A percentile compares a stretch with the other conserved stretches of the same genome.
phyloP scores from a whole-genome alignment of 2,113 vertebrate species.

The Columba livia region DNA sequence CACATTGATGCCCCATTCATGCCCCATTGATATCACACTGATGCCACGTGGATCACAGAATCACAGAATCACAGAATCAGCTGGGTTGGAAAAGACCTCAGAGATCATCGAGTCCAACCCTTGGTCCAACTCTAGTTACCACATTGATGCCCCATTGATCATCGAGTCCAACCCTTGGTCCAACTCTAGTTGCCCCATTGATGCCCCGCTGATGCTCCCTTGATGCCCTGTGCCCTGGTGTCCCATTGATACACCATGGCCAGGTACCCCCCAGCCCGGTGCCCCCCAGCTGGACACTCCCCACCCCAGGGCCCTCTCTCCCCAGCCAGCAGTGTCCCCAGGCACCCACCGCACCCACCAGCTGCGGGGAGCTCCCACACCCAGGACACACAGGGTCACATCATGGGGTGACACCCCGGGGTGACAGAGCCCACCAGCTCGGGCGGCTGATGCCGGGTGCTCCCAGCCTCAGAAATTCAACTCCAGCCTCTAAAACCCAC shows the following conservation, averaged over 20 bases:
- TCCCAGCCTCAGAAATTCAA: rapidly evolving
- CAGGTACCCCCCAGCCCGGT: rapidly evolving
- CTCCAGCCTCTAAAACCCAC: not conserved
- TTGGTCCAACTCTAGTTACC: no score
- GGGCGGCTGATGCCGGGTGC: rapidly evolving
- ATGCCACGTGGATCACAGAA: rapidly evolving
- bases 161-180: no score
- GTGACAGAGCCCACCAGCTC: not conserved
- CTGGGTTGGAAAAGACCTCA: no score
- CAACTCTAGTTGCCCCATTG: no score
- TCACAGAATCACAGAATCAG: no score
- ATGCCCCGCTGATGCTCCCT: rapidly evolving
- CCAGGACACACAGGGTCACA: rapidly evolving
- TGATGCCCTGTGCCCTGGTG: no score
- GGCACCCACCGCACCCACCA: rapidly evolving
- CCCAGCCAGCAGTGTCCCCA: no score
- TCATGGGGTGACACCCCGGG: no score
- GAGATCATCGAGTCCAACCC: no score
- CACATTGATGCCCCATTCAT: rapidly evolving
- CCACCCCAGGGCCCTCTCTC: rapidly evolving
- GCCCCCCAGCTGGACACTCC: rapidly evolving
- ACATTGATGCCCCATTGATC: no score
- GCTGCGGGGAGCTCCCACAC: not conserved
- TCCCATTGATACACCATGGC: not conserved
- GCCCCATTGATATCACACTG: rapidly evolving